Percentiles rank a stretch among this genome's conserved stretches.
These are phyloP conservation scores for Clavelina lepadiformis DNA, from an alignment of 23 tunicate species.

Conservation along the genomic window DNA sequence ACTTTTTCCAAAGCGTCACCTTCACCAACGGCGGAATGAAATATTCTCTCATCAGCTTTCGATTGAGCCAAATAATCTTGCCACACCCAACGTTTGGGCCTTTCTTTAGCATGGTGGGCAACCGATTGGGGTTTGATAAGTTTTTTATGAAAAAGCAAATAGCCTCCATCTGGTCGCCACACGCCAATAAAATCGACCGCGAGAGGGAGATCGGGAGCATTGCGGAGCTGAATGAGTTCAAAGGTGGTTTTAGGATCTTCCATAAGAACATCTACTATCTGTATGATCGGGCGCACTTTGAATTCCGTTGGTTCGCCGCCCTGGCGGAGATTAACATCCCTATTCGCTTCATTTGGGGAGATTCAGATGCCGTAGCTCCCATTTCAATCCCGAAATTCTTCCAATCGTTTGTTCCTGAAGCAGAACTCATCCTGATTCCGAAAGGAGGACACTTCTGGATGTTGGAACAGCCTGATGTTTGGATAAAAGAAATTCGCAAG, in stretches of 20 bases:
- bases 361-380: constrained; percentile 90
- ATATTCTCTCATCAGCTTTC: constrained; percentile 50
- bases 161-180: constrained; percentile 46
- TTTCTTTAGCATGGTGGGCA: constrained; percentile 12
- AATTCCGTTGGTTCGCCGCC: constrained; percentile 91
- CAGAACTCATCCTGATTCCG: constrained; percentile 17
- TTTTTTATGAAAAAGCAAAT: constrained; percentile 16
- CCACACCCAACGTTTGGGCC: constrained; percentile 30
- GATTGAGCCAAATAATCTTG: constrained; percentile 66
- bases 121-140: constrained; percentile 3
- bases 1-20: constrained; percentile 69
- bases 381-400: constrained; percentile 44
- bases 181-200: constrained; percentile 9
- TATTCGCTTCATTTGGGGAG: constrained; percentile 70
- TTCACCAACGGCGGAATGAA: constrained; percentile 99
- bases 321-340: constrained; percentile 47
- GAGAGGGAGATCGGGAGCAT: constrained; percentile 39
- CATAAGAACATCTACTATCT: constrained; percentile 75
- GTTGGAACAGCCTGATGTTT: constrained; percentile 78
- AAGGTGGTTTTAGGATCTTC: constrained; percentile 17
- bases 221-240: constrained; percentile 11
- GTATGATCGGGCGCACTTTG: constrained; percentile 87
- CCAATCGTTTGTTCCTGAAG: constrained; percentile 21
- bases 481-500: constrained; percentile 49
- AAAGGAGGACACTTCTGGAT: constrained; percentile 81